phyloP scores from a whole-genome alignment of 2,888 invertebrate genomes.

The Diarsia brunnea region DNA sequence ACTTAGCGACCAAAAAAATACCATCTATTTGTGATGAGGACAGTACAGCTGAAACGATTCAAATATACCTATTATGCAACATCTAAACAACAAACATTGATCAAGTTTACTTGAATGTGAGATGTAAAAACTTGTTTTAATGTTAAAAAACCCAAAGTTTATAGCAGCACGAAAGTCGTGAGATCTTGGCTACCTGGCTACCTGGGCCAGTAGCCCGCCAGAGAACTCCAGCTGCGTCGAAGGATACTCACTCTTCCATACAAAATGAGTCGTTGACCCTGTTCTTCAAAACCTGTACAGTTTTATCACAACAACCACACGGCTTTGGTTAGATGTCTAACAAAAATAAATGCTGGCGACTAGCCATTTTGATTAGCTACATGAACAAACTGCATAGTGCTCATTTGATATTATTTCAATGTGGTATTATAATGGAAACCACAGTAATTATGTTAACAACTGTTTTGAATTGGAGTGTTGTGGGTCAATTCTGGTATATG shows the following conservation, averaged over 20 bases:
- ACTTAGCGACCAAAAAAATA: no score
- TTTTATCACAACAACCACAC: neutral
- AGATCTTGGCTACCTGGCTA: no score
- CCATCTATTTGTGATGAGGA: no score
- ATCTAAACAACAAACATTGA: no score
- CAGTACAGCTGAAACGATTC: no score
- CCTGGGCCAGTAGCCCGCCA: no score
- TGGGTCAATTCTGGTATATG: neutral
- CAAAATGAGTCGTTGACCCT: neutral
- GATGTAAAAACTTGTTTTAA: neutral
- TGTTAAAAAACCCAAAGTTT: neutral
- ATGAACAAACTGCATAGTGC: slow-evolving; percentile 36
- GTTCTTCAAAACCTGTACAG: neutral
- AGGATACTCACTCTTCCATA: neutral
- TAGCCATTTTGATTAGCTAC: slow-evolving; percentile 35
- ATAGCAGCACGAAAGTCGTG: neutral
- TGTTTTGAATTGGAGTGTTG: slow-evolving; percentile 40
- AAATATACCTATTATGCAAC: no score
- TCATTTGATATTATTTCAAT: slow-evolving; percentile 56
- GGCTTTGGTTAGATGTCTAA: neutral
- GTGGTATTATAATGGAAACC: slow-evolving; percentile 44
- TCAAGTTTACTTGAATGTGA: neutral
- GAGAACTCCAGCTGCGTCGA: no score
- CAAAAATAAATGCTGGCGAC: slow-evolving; percentile 12
- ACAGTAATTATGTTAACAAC: slow-evolving; percentile 50